A percentile compares a stretch with the other conserved stretches of the same genome.
Evolutionary conservation across 2,113 vertebrate species (phyloP).

Genomic region (Cyprinodon variegatus): DNA sequence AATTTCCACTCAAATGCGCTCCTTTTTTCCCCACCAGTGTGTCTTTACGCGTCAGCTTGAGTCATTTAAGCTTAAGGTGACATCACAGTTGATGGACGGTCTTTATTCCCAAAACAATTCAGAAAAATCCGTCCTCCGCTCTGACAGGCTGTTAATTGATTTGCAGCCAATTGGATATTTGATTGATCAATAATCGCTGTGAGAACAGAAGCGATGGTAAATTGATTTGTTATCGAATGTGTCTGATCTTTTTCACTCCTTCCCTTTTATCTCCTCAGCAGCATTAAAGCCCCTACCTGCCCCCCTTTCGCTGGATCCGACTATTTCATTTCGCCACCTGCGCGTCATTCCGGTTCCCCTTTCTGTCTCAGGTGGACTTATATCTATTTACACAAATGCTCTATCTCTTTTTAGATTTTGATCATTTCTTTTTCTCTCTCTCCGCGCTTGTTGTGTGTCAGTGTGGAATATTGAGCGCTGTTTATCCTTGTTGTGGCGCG

Average conservation of each 20-base stretch:
- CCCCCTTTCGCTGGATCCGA: background rate
- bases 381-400: background rate
- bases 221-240: constrained; percentile 70
- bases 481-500: constrained; percentile 63
- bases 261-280: constrained; percentile 10
- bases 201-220: constrained; percentile 52
- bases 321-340: constrained; percentile 48
- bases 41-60: constrained; percentile 53
- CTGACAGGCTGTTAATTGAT: constrained; percentile 29
- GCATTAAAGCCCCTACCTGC: background rate
- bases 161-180: constrained; percentile 44
- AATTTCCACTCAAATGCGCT: constrained; percentile 35
- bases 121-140: constrained; percentile 6
- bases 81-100: constrained; percentile 58
- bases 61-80: constrained; percentile 62
- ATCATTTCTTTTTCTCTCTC: constrained; percentile 11
- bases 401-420: constrained; percentile 12
- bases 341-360: constrained; percentile 31
- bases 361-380: constrained; percentile 21
- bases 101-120: constrained; percentile 30
- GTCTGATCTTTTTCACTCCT: constrained; percentile 58
- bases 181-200: constrained; percentile 40
- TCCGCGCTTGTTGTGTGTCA: constrained; percentile 33
- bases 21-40: constrained; percentile 40
- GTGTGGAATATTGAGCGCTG: constrained; percentile 62